Base-by-base conservation (phyloP, 2,113 vertebrate genomes). In the Sebastes fasciatus region DNA sequence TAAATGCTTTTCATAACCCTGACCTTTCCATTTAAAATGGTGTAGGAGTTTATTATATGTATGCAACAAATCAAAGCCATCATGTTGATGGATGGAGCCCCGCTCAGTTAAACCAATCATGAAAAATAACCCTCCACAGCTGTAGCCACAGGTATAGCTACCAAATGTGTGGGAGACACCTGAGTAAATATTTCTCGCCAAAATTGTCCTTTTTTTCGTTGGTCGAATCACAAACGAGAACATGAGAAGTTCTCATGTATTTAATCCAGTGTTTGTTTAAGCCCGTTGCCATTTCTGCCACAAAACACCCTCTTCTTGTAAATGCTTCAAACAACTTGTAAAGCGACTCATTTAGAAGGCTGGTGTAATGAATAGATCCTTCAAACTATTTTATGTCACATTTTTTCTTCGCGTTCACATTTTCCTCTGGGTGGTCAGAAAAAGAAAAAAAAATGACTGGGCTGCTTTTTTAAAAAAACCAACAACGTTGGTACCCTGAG, bases 401-500 rank as follows among this genome's bases (percentile, higher is more conserved):
- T 77, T 60, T 79, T 79, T 79, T 60, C 10, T 43, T 9, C 26
- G 45, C 6, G 6, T 54, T 78, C 67, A 73, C 57, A 69, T 84
- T 84, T 84, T 84, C 70, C 74, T 86, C 74, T 81, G 78, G 62
- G 51, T 69, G 71, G 82, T 77, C 63, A 70, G 65, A 5, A 3
- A 10, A 21, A 16, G 6, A 12, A 58, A 23, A 66, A 72, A 66
- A 77, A 70, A 21, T n/a, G 19, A 85, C 61, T 68, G 2, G 21
- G 21, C 77, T 52, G 16, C 61, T 69, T 23, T 52, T 11, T 12
- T 21, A 61, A 68, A 71, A 66, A 74, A 42, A 49, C 34, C 60
- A 62, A 82, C 42, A 61, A 40, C 6, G 1, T 64, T 17, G 73
- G 68, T 23, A 12, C 66, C 64, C 63, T 13, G 68, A 85, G 62